Conservation (phyloP, 2,888 invertebrate genomes). For the Cryptocheilus praepositus region DNA sequence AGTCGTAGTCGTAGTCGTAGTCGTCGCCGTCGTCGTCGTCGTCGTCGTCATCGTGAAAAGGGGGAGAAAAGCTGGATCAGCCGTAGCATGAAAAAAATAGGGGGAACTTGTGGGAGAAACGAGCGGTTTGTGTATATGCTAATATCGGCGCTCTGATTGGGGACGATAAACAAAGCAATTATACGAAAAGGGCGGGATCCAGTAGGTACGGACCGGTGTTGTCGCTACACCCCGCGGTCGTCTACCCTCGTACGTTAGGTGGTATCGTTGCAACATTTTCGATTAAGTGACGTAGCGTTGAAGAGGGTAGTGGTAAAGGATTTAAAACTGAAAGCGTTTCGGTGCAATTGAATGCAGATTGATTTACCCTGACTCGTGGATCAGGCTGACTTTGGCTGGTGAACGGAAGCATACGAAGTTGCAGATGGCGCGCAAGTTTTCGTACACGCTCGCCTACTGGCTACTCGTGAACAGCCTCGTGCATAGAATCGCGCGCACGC, state of each 20-base stretch:
- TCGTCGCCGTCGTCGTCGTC: too few species aligned
- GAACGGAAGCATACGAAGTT: too few species aligned
- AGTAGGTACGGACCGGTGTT: conserved; percentile 10
- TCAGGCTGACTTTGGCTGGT: too few species aligned
- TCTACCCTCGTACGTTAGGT: too few species aligned
- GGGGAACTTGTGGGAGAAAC: conserved; percentile 33
- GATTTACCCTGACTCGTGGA: too few species aligned
- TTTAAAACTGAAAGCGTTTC: too few species aligned
- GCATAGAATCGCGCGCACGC: neutral
- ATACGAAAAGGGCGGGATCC: conserved; percentile 67
- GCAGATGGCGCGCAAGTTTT: too few species aligned
- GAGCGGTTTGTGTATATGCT: conserved; percentile 65
- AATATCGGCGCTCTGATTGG: conserved; percentile 67
- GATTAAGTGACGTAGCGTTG: too few species aligned
- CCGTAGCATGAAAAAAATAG: conserved; percentile 22
- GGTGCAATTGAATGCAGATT: too few species aligned
- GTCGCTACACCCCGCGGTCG: too few species aligned
- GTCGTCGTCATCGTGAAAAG: neutral
- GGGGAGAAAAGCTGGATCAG: neutral
- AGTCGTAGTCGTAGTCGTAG: neutral
- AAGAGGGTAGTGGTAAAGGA: too few species aligned
- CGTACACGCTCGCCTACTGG: neutral
- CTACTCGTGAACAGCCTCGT: conserved; percentile 14
- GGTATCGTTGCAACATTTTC: too few species aligned
- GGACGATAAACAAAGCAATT: conserved; percentile 74